Evolutionary conservation across 2,113 vertebrate species (phyloP).

Genomic region (Cryptotis parvus): DNA sequence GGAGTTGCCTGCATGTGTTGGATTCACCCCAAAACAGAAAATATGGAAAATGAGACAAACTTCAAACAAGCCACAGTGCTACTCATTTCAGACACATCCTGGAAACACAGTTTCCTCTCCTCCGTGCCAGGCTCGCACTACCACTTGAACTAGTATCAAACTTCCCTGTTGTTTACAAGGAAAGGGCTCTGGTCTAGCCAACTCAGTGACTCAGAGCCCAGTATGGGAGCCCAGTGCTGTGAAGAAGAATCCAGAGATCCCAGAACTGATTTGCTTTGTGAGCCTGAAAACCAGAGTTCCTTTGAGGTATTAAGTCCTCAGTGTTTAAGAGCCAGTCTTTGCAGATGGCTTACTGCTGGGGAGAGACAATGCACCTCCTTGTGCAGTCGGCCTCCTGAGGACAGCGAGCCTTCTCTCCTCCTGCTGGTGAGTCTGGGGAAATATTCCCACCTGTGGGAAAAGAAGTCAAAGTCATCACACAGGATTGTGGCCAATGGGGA

Average conservation of each 20-base stretch:
- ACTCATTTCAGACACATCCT: background rate
- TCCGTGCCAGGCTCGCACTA: background rate
- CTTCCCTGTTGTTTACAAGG: background rate
- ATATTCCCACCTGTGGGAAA: constrained; percentile 7
- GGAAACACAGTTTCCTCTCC: background rate
- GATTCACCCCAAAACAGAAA: constrained; percentile 9
- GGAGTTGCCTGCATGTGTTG: background rate
- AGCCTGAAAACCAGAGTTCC: background rate
- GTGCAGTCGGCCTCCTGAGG: background rate
- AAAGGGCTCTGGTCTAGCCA: background rate
- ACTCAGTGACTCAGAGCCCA: background rate
- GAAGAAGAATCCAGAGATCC: constrained; percentile 12
- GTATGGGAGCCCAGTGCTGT: background rate
- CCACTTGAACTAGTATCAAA: background rate
- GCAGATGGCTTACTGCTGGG: background rate
- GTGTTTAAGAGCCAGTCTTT: background rate
- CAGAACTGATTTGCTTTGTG: background rate
- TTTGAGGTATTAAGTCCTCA: background rate
- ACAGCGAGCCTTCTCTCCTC: constrained; percentile 49
- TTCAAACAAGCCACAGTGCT: background rate
- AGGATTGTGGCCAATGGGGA: background rate
- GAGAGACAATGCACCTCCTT: background rate
- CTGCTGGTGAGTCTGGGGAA: constrained; percentile 62
- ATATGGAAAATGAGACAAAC: background rate
- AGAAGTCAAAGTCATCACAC: background rate